phyloP scores from a whole-genome alignment of 2,888 invertebrate genomes.

The Lissonota sp. region DNA sequence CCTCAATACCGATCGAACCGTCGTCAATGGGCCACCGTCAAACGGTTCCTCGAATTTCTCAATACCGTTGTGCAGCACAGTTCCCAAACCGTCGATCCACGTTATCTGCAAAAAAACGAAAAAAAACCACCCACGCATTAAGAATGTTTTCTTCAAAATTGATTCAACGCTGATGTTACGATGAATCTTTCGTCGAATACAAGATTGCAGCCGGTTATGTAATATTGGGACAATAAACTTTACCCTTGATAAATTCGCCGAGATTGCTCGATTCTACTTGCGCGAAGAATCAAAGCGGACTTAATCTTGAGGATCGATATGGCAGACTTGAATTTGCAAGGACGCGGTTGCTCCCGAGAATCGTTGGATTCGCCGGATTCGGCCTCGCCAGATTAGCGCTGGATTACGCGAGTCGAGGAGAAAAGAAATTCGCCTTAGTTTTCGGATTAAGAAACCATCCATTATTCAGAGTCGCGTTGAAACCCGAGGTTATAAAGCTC shows the following conservation, averaged over 20 bases:
- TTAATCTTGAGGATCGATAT: conserved; percentile 25
- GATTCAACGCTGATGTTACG: not conserved
- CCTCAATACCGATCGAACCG: conserved; percentile 93
- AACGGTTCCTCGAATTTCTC: conserved; percentile 91
- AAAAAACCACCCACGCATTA: not conserved
- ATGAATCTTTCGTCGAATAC: not conserved
- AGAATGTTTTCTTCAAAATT: not conserved
- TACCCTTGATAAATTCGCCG: conserved; percentile 23
- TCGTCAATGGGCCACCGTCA: conserved; percentile 92
- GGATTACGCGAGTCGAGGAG: conserved; percentile 30
- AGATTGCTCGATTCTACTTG: conserved; percentile 38
- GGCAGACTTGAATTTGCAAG: conserved; percentile 23
- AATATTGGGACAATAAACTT: conserved; percentile 17
- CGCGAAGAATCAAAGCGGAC: conserved; percentile 13
- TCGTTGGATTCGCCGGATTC: conserved; percentile 12
- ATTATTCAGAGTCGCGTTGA: conserved; percentile 15
- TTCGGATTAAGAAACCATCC: conserved; percentile 39
- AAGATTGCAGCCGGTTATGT: conserved; percentile 3
- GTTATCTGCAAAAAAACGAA: conserved; percentile 88
- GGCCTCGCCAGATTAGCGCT: conserved; percentile 22
- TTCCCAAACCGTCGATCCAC: conserved; percentile 96
- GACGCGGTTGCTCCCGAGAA: conserved; percentile 1
- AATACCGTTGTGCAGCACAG: conserved; percentile 92
- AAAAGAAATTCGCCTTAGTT: conserved; percentile 13
- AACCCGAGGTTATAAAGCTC: too few species aligned